Base-by-base conservation (phyloP, 2,797 vertebrate species). In the Megaceryle alcyon region DNA sequence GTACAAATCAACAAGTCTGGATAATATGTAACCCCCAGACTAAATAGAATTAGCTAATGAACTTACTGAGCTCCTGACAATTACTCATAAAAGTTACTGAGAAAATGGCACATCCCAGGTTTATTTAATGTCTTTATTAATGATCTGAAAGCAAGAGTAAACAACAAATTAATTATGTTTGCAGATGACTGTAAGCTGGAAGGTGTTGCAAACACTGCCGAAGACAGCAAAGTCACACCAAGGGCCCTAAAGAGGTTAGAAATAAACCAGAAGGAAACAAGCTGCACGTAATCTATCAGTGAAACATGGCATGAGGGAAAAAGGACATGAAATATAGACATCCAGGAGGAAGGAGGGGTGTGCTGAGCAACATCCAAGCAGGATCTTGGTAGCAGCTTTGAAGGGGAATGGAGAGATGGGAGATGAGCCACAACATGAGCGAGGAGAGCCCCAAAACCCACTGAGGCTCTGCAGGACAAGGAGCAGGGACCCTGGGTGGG, bases 121-220 rank as follows among this genome's bases (percentile, higher is more conserved):
- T 97, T 96, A 94, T 95, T 97, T 94, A 92, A 97, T 90, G 88
- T 94, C 93, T 98, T 97, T 96, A 98, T 97, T 97, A 98, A 97
- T 86, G 83, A 97, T 95, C 93, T 96, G 86, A 95, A 96, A 96
- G 95, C 89, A 59, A 39, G 31, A 39, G 60, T 85, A 89, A 97
- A 93, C 94, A 96, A 95, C 90, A 86, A 93, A 94, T 92, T 97
- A 94, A 97, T 98, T 97, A 97, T 73, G 78, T 95, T 96, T 96
- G 91, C 94, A 88, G 96, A 96, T 57, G 82, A 88, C 91, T 80
- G 78, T 63, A 60, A 3, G 14, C 37, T 66, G 82, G 90, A 91
- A 96, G 93, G 87, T 83, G 76, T 70, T 59, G 54, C 54, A 71
- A 97, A 77, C 6, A 14, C 95, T 63, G 60, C 68, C 44, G 66